Base-by-base conservation (phyloP, 2,113 vertebrate genomes). In the Crypturellus undulatus region DNA sequence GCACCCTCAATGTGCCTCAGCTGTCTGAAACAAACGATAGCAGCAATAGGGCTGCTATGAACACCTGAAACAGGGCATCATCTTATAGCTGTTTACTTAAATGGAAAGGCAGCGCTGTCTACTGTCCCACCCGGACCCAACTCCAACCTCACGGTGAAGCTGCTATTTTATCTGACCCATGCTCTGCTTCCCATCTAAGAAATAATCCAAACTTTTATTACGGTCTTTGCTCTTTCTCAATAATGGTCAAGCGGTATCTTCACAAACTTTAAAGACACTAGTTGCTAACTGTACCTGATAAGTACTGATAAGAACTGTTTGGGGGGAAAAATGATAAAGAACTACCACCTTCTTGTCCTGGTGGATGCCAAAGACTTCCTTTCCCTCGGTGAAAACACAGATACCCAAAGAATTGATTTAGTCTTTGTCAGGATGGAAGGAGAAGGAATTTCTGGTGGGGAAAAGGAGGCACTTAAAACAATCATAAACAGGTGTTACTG, bases 311-410 rank as follows among this genome's bases (percentile, higher is more conserved):
- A 13, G 16, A 84, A 79, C 20, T 17, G 65, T 68, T 63, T 79
- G 2, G 22, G 75, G 75, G 34, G 63, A 77, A 42, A 83, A 84
- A 78, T 2, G 17, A 62, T 8, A 72, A 80, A 83, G 21, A 68
- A 78, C 47, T 3, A 80, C 77, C 49, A 42, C 12, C 56, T 90
- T 94, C 85, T 83, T 68, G 51, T n/a, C 38, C 65, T 79, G 60
- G 19, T n/a, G 60, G 11, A 65, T 68, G 52, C 58, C 56, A 81
- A 87, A 70, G 63, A 60, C n/a, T 89, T 94, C 80, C 69, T 84
- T 51, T 94, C 47, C 43, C 40, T 87, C 63, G 65, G n/a, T 26
- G 60, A 75, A 75, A 73, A 51, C 28, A 43, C 0, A 24, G 32
- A 54, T 49, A 45, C 36, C 26, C 42, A 58, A 71, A 64, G 24